phyloP scores from a whole-genome alignment of 2,113 vertebrate species.

The Pituophis catenifer region DNA sequence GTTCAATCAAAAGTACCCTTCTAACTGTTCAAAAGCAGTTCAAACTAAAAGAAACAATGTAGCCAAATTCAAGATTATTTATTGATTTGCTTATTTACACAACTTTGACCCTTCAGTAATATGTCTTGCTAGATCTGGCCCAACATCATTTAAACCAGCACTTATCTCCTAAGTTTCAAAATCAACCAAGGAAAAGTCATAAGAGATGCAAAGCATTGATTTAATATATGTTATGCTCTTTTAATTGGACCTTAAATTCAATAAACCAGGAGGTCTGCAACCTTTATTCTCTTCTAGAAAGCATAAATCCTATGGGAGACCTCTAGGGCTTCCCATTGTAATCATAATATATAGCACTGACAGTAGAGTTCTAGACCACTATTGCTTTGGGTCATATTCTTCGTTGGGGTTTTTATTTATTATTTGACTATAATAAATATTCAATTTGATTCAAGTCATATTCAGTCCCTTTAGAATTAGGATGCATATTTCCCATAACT shows the following conservation, averaged over 20 bases:
- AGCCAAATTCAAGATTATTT: not conserved
- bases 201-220: not conserved
- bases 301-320: not conserved
- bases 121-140: not conserved
- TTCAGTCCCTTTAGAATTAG: slow-evolving; percentile 13
- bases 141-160: not conserved
- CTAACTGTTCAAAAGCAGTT: slow-evolving; percentile 37
- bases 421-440: not conserved
- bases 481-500: slow-evolving; percentile 46
- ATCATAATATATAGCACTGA: not conserved
- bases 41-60: not conserved
- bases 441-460: not conserved
- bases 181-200: not conserved
- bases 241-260: not conserved
- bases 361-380: not conserved
- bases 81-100: not conserved
- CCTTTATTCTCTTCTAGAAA: not conserved
- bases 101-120: not conserved
- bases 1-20: not conserved
- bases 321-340: not conserved
- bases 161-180: not conserved
- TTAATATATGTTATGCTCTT: not conserved
- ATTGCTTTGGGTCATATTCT: not conserved
- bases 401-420: not conserved
- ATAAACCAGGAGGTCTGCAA: not conserved